A percentile compares a stretch with the other conserved stretches of the same genome.
phyloP scores from a whole-genome alignment of 2,888 invertebrate species.

The Orthonychiurus folsomi region DNA sequence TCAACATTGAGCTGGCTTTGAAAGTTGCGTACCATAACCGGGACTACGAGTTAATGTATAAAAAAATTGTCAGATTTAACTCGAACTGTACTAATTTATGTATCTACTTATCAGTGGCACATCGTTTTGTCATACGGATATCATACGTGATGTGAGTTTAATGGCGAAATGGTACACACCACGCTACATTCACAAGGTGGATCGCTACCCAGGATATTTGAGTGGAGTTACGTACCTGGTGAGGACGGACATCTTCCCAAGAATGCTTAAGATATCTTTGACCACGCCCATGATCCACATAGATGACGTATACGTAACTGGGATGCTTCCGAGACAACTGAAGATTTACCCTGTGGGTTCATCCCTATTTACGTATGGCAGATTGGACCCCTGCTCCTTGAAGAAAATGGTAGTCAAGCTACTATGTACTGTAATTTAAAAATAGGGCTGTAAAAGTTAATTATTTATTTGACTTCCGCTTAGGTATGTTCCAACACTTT shows the following conservation, averaged over 20 bases:
- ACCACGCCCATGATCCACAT: slow-evolving; percentile 18
- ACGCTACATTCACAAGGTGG: slow-evolving; percentile 13
- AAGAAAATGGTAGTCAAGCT: slow-evolving; percentile 6
- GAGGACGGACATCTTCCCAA: slow-evolving; percentile 8
- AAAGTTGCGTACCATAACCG: slow-evolving; percentile 10
- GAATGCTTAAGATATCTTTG: slow-evolving; percentile 11
- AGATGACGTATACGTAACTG: slow-evolving; percentile 19
- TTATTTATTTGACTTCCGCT: no score
- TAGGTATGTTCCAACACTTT: no score
- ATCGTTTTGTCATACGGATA: no score
- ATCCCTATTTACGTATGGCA: slow-evolving; percentile 11
- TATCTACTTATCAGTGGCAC: no score
- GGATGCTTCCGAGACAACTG: slow-evolving; percentile 11
- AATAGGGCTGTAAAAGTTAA: no score
- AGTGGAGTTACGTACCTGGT: slow-evolving; percentile 18
- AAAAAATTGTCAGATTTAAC: no score
- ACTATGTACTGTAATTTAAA: no score
- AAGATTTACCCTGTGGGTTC: slow-evolving; percentile 13
- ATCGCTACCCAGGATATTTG: slow-evolving; percentile 15
- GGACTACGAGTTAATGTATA: slow-evolving; percentile 15
- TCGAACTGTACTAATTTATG: no score
- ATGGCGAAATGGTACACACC: slow-evolving; percentile 20
- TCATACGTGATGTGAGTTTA: neutral
- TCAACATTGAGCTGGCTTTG: slow-evolving; percentile 15
- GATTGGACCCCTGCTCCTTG: slow-evolving; percentile 13